A percentile compares a stretch with the other conserved stretches of the same genome.
These are phyloP conservation scores for Pseudococcus viburni DNA, from an alignment of 2,888 invertebrate species.

Conservation along the genomic window DNA sequence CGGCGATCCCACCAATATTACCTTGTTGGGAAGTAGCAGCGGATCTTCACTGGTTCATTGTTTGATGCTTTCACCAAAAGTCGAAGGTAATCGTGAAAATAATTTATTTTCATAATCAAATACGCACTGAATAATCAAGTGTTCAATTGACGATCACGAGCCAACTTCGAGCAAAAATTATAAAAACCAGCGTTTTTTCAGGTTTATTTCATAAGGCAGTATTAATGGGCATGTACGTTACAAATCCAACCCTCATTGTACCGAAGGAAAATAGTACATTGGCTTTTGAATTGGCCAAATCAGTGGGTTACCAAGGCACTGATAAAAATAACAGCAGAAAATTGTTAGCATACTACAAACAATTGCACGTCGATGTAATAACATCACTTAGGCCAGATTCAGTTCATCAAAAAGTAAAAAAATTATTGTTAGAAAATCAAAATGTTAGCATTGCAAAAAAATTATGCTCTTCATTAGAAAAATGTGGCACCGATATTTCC, in stretches of 20 bases:
- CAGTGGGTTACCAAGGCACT: neutral
- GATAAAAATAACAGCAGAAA: neutral
- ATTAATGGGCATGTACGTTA: neutral
- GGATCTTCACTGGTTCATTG: neutral
- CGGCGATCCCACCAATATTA: constrained; percentile 4
- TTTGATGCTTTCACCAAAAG: neutral
- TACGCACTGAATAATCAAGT: no score
- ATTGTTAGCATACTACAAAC: neutral
- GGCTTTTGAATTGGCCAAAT: neutral
- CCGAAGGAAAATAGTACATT: neutral
- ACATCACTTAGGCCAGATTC: no score
- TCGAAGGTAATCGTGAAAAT: constrained; percentile 16
- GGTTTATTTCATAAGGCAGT: constrained; percentile 24
- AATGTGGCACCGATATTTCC: no score
- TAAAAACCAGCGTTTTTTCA: neutral
- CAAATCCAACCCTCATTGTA: neutral
- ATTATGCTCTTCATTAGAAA: no score
- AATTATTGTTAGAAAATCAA: no score
- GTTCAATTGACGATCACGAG: no score
- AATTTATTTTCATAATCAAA: no score
- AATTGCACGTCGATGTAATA: neutral
- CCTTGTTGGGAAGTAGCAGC: constrained; percentile 18
- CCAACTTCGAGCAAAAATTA: no score
- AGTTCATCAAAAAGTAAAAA: no score
- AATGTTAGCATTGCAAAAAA: no score